Conservation (phyloP, 2,113 vertebrate species). For the Brachyhypopomus occidentalis region DNA sequence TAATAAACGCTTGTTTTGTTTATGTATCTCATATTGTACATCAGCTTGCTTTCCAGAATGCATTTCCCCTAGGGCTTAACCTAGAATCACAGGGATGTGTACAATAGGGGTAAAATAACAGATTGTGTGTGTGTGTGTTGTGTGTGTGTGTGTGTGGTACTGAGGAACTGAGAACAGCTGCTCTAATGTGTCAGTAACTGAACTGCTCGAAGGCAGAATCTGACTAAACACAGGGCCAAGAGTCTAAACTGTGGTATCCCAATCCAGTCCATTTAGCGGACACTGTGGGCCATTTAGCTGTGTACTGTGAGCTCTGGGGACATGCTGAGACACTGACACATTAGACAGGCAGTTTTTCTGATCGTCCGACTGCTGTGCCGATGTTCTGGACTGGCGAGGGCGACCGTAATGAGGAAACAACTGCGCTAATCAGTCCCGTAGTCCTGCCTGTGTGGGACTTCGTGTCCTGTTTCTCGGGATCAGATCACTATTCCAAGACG, state of each 20-base stretch:
- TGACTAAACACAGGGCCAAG: not conserved
- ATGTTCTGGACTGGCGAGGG: not conserved
- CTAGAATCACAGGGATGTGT: not conserved
- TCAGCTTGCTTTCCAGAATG: too few relatives aligned
- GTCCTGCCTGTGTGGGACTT: too few relatives aligned
- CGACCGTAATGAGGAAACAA: not conserved
- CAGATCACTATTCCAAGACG: not conserved
- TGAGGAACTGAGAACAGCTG: conserved; percentile 42
- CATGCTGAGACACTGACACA: not conserved
- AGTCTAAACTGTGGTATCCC: not conserved
- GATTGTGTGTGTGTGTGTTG: not conserved
- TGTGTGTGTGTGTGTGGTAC: not conserved
- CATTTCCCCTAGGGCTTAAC: not conserved
- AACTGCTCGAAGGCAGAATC: not conserved
- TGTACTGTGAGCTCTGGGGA: not conserved
- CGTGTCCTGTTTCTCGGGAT: not conserved
- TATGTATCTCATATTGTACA: too few relatives aligned
- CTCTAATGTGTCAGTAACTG: conserved; percentile 29
- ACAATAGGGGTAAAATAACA: not conserved
- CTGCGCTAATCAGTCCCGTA: not conserved
- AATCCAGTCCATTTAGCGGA: not conserved
- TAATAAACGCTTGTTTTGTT: too few relatives aligned
- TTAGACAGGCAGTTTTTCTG: not conserved
- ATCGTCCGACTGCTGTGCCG: not conserved
- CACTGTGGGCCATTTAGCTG: not conserved